Conservation (phyloP, 1,140 invertebrate genomes). For the Idris sp. region DNA sequence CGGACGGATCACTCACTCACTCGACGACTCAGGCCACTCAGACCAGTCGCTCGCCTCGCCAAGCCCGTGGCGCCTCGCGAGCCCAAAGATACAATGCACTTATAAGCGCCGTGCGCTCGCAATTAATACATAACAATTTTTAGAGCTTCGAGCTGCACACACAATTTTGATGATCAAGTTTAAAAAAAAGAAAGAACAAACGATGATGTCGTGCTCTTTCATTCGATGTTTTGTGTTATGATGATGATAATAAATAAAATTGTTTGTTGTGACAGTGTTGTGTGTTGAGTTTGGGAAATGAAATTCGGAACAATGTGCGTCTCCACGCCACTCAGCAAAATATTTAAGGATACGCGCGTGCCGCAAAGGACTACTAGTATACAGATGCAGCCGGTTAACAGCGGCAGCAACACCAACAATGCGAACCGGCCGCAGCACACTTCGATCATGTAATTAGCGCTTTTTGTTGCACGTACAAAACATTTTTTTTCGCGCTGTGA, state of each 20-base stretch:
- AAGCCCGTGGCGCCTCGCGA: slow-evolving; percentile 73
- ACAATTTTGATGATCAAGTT: too few species aligned
- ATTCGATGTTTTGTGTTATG: too few species aligned
- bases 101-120: too few species aligned
- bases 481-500: too few species aligned
- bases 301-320: slow-evolving; percentile 72
- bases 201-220: too few species aligned
- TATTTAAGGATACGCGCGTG: slow-evolving; percentile 71
- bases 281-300: slow-evolving; percentile 15
- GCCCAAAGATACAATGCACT: too few species aligned
- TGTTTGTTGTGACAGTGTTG: slow-evolving; percentile 23
- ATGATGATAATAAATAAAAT: too few species aligned
- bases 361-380: slow-evolving; percentile 67
- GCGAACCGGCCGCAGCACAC: slow-evolving; percentile 71
- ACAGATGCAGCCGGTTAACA: slow-evolving; percentile 63
- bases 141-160: too few species aligned
- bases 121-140: too few species aligned
- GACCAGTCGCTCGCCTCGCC: slow-evolving; percentile 66
- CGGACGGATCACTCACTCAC: slow-evolving; percentile 59
- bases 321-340: slow-evolving; percentile 74
- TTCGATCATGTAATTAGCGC: slow-evolving; percentile 78
- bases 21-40: slow-evolving; percentile 25
- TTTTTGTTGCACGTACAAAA: too few species aligned
- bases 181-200: too few species aligned
- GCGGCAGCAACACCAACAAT: slow-evolving; percentile 44